phyloP scores from a whole-genome alignment of 53 echinoderm and acorn worm genomes.

The Stichopus horrens region DNA sequence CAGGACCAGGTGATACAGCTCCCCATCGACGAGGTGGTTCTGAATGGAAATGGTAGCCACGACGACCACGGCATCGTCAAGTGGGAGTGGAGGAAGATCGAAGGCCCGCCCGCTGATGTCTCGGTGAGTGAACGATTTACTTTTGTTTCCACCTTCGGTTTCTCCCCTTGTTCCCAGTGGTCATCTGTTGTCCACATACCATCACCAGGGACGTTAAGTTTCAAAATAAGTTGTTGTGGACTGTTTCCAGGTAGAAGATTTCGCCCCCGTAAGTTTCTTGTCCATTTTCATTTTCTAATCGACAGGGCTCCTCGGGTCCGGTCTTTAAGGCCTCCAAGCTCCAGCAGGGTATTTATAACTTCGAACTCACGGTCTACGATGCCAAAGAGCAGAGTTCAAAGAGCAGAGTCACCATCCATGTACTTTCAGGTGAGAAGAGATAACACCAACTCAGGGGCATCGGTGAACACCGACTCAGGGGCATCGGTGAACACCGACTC shows the following conservation, averaged over 20 bases:
- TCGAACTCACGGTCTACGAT: constrained; percentile 78
- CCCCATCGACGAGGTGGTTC: constrained; percentile 64
- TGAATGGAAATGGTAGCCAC: constrained; percentile 78
- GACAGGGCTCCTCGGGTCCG: constrained; percentile 71
- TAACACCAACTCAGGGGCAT: no score
- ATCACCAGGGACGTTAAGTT: no score
- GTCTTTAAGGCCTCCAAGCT: constrained; percentile 71
- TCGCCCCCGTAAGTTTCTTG: no score
- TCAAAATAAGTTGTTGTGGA: no score
- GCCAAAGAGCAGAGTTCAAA: constrained; percentile 50
- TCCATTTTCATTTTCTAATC: not conserved
- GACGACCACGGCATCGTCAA: constrained; percentile 78
- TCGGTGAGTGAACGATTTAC: constrained; percentile 49
- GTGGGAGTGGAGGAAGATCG: constrained; percentile 81
- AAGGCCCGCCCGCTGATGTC: constrained; percentile 75
- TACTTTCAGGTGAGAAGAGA: constrained; percentile 72
- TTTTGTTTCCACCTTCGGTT: no score
- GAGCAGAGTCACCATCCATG: constrained; percentile 79
- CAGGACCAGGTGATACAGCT: constrained; percentile 83
- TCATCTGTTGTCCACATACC: not conserved
- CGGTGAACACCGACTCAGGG: no score
- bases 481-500: no score
- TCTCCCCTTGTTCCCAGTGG: not conserved
- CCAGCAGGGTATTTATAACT: constrained; percentile 85
- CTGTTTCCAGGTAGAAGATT: no score